Evolutionary conservation across 1,140 invertebrate species (phyloP).

Genomic region (Bactericera cockerelli): DNA sequence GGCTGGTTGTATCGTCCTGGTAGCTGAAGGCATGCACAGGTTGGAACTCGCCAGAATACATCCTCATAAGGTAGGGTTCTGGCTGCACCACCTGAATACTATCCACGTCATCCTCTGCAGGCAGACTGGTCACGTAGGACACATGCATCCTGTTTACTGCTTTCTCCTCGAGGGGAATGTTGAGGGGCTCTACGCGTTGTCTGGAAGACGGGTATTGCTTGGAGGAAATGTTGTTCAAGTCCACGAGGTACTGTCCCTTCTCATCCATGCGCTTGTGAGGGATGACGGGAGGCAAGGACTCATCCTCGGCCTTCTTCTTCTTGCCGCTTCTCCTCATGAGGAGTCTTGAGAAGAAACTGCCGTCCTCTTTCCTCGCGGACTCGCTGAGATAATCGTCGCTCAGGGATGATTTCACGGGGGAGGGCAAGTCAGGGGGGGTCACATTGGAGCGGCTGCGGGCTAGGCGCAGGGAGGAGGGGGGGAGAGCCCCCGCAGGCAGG

Average conservation of each 20-base stretch:
- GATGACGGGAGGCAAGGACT: conserved; percentile 22
- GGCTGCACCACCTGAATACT: background rate
- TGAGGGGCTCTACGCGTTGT: conserved; percentile 37
- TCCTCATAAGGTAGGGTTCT: background rate
- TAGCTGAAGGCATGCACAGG: conserved; percentile 8
- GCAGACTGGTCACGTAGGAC: conserved; percentile 14
- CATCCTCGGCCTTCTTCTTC: conserved; percentile 30
- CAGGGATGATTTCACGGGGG: conserved; percentile 28
- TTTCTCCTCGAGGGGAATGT: conserved; percentile 29
- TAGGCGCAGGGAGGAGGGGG: conserved; percentile 13
- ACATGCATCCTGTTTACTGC: conserved; percentile 14
- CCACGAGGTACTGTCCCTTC: conserved; percentile 33
- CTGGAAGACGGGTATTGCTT: conserved; percentile 18
- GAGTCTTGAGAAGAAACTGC: conserved; percentile 46
- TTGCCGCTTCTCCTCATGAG: conserved; percentile 45
- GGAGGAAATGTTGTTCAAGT: conserved; percentile 7
- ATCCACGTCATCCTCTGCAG: background rate
- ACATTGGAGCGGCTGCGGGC: conserved; percentile 29
- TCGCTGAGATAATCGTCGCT: conserved; percentile 31
- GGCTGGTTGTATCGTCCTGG: background rate
- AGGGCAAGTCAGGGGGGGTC: conserved; percentile 25
- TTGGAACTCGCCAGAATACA: background rate
- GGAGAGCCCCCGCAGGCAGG: conserved; percentile 41
- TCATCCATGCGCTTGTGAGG: conserved; percentile 35
- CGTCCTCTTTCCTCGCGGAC: conserved; percentile 33